These are phyloP conservation scores for Aphidius ervi DNA, from an alignment of 1,140 invertebrate species.

Conservation along the genomic window DNA sequence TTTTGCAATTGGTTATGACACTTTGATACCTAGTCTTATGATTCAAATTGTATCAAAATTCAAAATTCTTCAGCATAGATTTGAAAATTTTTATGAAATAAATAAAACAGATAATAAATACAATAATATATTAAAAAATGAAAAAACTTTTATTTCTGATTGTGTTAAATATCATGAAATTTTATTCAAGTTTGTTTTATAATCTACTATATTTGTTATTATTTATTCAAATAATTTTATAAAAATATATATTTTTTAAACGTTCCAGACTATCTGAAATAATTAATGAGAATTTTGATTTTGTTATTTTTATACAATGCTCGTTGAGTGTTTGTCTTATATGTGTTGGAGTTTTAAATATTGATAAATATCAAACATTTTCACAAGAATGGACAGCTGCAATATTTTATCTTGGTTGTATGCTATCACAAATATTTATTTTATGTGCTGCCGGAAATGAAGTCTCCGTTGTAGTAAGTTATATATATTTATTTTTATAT, in stretches of 20 bases:
- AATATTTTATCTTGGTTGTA: background rate
- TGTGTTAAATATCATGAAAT: constrained; percentile 17
- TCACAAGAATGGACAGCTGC: background rate
- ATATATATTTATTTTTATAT: background rate
- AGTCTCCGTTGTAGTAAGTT: background rate
- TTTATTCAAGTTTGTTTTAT: constrained; percentile 1
- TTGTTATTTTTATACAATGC: constrained; percentile 18
- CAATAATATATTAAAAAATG: background rate
- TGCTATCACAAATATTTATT: constrained; percentile 2
- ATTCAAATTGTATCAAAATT: constrained; percentile 16
- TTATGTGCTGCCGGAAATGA: constrained; percentile 5
- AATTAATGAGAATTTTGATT: constrained; percentile 15
- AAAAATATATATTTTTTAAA: too few relatives aligned
- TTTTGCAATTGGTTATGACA: constrained; percentile 18
- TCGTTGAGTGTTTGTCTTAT: constrained; percentile 11
- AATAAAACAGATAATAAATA: background rate
- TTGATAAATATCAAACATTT: background rate
- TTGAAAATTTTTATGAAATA: constrained; percentile 3
- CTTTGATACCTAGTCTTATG: constrained; percentile 12
- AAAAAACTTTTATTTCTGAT: constrained; percentile 17
- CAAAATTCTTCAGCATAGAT: constrained; percentile 16
- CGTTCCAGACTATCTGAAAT: constrained; percentile 14
- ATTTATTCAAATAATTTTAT: background rate
- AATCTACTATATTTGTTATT: background rate
- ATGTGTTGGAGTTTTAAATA: constrained; percentile 18